phyloP scores from a whole-genome alignment of 2,888 invertebrate genomes.

The Elysia crispata region DNA sequence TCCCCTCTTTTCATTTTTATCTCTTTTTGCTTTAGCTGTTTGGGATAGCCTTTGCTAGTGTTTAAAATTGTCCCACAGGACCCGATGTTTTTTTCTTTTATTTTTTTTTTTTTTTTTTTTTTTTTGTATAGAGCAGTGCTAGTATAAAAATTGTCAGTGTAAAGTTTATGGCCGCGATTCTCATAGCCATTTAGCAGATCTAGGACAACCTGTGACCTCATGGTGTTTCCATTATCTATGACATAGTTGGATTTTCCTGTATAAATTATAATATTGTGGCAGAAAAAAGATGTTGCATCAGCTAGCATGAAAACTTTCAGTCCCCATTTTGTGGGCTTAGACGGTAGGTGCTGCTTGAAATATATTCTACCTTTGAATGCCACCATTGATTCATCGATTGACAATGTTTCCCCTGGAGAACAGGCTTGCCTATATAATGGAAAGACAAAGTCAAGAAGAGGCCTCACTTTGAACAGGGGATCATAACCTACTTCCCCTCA shows the following conservation, averaged over 20 bases:
- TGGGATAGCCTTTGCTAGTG: too few species aligned
- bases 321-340: conserved; percentile 15
- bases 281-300: not conserved
- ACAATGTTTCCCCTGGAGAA: not conserved
- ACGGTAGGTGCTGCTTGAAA: conserved; percentile 15
- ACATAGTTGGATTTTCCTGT: conserved; percentile 1
- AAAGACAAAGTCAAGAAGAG: too few species aligned
- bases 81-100: too few species aligned
- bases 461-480: conserved; percentile 21
- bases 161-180: too few species aligned
- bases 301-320: conserved; percentile 21
- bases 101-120: too few species aligned
- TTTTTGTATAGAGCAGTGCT: too few species aligned
- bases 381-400: conserved; percentile 22
- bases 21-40: too few species aligned
- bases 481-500: conserved; percentile 5
- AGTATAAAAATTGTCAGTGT: too few species aligned
- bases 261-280: not conserved
- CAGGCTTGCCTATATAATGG: too few species aligned
- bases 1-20: too few species aligned
- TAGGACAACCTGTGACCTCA: not conserved
- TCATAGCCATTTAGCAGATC: conserved; percentile 5
- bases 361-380: conserved; percentile 22
- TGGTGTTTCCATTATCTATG: not conserved
- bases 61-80: too few species aligned